phyloP scores from a whole-genome alignment of 2,113 vertebrate genomes.

The Indicator maculatus region DNA sequence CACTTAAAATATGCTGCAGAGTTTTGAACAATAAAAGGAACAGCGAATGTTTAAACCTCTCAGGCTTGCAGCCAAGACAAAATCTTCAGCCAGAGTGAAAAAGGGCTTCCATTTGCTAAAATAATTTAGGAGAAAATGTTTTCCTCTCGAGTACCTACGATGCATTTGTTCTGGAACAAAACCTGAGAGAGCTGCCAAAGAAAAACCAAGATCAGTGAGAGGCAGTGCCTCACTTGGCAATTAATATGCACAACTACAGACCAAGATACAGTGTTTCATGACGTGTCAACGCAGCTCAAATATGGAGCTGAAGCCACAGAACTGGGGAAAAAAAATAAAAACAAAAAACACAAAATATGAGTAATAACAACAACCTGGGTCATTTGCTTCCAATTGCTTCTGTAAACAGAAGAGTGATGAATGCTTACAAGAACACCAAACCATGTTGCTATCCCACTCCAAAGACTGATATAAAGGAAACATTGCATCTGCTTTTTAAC shows the following conservation, averaged over 20 bases:
- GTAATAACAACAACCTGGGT: conserved; percentile 50
- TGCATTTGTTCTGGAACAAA: conserved; percentile 3
- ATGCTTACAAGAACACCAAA: background rate
- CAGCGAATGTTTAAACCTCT: conserved; percentile 64
- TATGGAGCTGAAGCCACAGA: conserved; percentile 34
- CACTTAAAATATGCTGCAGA: conserved; percentile 30
- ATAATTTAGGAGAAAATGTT: conserved; percentile 39
- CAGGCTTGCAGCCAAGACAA: conserved; percentile 70
- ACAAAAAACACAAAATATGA: conserved; percentile 15
- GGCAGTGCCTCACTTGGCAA: conserved; percentile 28
- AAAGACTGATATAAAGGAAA: background rate
- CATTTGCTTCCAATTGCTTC: conserved; percentile 60
- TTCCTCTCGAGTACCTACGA: background rate
- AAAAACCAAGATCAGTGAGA: conserved; percentile 12
- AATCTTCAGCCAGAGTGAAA: conserved; percentile 27
- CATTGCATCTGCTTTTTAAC: background rate
- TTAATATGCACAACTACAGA: conserved; percentile 50
- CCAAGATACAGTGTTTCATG: conserved; percentile 31
- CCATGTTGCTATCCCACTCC: background rate
- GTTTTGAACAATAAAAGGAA: conserved; percentile 55
- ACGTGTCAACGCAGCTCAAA: conserved; percentile 14
- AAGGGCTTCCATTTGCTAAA: conserved; percentile 38
- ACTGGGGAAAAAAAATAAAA: conserved; percentile 27
- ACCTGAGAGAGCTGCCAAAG: background rate
- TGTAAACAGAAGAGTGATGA: conserved; percentile 49